Percentiles rank a stretch among this genome's conserved stretches.
Evolutionary conservation across 2,888 invertebrate species (phyloP).

Genomic region (Phania funesta): DNA sequence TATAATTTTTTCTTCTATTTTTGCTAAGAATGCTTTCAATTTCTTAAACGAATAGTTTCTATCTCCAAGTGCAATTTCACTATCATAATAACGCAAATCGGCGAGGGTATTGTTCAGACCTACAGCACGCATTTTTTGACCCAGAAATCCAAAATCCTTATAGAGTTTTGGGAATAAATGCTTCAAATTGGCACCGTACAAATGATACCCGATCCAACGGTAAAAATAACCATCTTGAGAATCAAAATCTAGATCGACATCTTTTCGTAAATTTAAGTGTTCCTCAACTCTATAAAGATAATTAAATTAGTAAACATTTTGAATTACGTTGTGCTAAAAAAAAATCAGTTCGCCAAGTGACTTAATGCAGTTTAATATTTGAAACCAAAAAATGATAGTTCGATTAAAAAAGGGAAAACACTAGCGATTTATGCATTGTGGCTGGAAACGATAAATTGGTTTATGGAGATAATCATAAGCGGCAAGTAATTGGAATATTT

Average conservation of each 20-base stretch:
- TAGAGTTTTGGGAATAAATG: conserved; percentile 75
- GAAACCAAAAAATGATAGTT: too few relatives aligned
- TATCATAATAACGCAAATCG: conserved; percentile 73
- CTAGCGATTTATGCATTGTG: too few relatives aligned
- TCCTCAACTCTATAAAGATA: conserved; percentile 63
- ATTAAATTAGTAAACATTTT: too few relatives aligned
- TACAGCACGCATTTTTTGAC: conserved; percentile 76
- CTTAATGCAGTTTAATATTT: too few relatives aligned
- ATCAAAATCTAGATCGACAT: conserved; percentile 72
- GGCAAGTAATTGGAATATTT: too few relatives aligned
- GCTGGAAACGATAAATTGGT: too few relatives aligned
- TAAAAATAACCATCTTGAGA: conserved; percentile 77
- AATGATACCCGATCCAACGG: conserved; percentile 77
- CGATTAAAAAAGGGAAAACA: too few relatives aligned
- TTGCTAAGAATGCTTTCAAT: conserved; percentile 74
- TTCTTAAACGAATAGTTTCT: conserved; percentile 66
- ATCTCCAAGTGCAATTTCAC: conserved; percentile 70
- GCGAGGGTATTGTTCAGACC: conserved; percentile 77
- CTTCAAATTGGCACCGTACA: conserved; percentile 71
- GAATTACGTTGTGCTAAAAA: too few relatives aligned
- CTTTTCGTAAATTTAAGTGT: conserved; percentile 69
- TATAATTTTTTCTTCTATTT: conserved; percentile 77
- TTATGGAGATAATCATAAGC: too few relatives aligned
- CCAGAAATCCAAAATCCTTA: conserved; percentile 80
- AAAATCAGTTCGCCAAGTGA: too few relatives aligned